Percentiles rank a stretch among this genome's conserved stretches.
These are phyloP conservation scores for Tipula lateralis DNA, from an alignment of 2,888 invertebrate species.

Conservation along the genomic window DNA sequence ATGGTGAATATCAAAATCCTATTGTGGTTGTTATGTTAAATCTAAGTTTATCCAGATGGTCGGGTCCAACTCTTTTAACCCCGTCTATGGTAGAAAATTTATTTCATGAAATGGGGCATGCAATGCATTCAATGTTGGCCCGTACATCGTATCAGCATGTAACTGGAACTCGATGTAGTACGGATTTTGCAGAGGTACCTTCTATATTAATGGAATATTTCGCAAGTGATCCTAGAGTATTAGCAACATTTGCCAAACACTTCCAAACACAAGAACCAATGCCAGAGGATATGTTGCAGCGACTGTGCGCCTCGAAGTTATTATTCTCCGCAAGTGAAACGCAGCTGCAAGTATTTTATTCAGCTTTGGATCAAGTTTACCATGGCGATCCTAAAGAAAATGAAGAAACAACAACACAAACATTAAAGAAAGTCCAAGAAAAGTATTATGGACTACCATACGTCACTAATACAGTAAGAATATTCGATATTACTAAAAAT, in stretches of 20 bases:
- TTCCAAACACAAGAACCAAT: constrained; percentile 82
- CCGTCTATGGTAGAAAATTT: constrained; percentile 89
- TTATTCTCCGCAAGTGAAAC: constrained; percentile 85
- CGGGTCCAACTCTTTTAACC: constrained; percentile 71
- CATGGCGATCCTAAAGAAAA: constrained; percentile 54
- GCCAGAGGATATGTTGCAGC: constrained; percentile 71
- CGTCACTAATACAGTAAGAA: constrained; percentile 67
- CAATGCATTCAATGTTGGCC: constrained; percentile 97
- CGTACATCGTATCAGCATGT: constrained; percentile 95
- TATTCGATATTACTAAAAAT: constrained; percentile 13
- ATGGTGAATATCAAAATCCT: constrained; percentile 83
- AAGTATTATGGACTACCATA: constrained; percentile 83
- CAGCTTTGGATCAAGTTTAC: constrained; percentile 84
- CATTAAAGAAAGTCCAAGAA: constrained; percentile 69
- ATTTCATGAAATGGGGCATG: constrained; percentile 99
- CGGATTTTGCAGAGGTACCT: constrained; percentile 98
- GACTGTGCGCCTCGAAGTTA: constrained; percentile 79
- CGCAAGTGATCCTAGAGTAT: constrained; percentile 76
- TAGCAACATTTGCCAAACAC: constrained; percentile 82
- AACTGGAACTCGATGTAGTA: constrained; percentile 92
- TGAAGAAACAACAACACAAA: constrained; percentile 59
- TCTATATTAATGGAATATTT: constrained; percentile 99
- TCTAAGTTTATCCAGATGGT: constrained; percentile 69
- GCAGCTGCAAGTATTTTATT: constrained; percentile 86
- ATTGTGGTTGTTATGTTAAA: constrained; percentile 92